Evolutionary conservation across 1,140 invertebrate genomes (phyloP).

Genomic region (Platorchestia sp.): DNA sequence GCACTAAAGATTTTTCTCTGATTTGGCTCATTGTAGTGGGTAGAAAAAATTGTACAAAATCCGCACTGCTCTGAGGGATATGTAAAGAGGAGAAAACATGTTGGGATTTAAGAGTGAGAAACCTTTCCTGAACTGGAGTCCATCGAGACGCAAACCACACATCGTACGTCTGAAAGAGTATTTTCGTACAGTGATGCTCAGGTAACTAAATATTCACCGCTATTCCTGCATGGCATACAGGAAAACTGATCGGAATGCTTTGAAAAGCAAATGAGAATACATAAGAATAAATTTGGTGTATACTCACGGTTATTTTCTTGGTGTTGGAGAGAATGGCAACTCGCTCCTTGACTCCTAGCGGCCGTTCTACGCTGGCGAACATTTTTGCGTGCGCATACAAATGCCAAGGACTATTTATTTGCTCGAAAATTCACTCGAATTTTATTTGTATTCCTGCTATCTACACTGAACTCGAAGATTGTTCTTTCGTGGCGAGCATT

Average conservation of each 20-base stretch:
- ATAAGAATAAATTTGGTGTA: neutral
- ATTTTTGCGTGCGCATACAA: neutral
- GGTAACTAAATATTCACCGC: too few relatives aligned
- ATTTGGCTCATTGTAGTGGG: too few relatives aligned
- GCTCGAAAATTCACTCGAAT: neutral
- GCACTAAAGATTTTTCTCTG: too few relatives aligned
- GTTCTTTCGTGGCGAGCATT: neutral
- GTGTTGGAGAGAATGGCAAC: constrained; percentile 40
- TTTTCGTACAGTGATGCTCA: too few relatives aligned
- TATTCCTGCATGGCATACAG: too few relatives aligned
- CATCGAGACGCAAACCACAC: too few relatives aligned
- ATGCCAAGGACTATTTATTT: neutral
- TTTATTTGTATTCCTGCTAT: neutral
- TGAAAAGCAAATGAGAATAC: neutral
- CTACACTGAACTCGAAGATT: neutral
- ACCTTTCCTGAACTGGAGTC: too few relatives aligned
- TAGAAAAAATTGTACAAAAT: too few relatives aligned
- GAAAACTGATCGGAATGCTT: neutral
- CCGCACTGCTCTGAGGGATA: too few relatives aligned
- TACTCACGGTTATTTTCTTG: constrained; percentile 20
- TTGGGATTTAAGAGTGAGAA: too few relatives aligned
- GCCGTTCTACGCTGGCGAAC: constrained; percentile 23
- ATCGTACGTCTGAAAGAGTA: too few relatives aligned
- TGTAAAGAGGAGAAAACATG: too few relatives aligned
- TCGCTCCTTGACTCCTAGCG: constrained; percentile 23